Base-by-base conservation (phyloP, 2,888 invertebrate species). In the Harpalus rubripes region DNA sequence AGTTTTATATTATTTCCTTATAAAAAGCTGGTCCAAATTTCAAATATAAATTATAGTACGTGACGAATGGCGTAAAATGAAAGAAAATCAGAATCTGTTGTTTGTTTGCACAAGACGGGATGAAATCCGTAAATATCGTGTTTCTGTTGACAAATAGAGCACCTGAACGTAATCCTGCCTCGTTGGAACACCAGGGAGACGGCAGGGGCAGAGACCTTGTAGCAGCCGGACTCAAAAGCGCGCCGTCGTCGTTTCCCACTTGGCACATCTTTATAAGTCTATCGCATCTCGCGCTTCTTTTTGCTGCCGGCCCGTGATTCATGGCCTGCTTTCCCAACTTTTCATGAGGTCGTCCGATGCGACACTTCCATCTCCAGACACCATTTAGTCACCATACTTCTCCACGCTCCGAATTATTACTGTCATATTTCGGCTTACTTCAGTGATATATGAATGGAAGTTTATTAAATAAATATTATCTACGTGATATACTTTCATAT, bases 251-350 rank as follows among this genome's bases (percentile, higher is more conserved):
- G 56, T n/a, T 18, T 26, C 81, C 68, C 81, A 65, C 81, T 65
- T 65, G 68, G 44, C 81, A 81, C 81, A 81, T 81, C 81, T 81
- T 81, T 81, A 81, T 81, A 81, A 81, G 56, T 68, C 81, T 65
- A 81, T 81, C 81, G 65, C 68, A 15, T 32, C 26, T 68, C 68
- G 65, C 56, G 56, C 15, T 68, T 68, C 68, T 68, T 81, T 81
- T 68, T 81, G 81, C 68, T 22, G 81, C 44, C 44, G 44, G 44
- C 44, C 32, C 44, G 81, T 81, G 81, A 81, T 81, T 81, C 68
- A 81, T 68, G 68, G 81, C 81, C 18, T 81, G 81, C 81, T 68
- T 65, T 81, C 56, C 68, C 56, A 81, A 81, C 65, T 68, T 81
- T 81, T 81, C 81, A 81, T 81, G 81, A 81, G 68, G 81, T 81